Evolutionary conservation across 2,113 vertebrate genomes (phyloP), one percentile per base, ranked within the genome.

Genomic region (Zosterops hypoxanthus): DNA sequence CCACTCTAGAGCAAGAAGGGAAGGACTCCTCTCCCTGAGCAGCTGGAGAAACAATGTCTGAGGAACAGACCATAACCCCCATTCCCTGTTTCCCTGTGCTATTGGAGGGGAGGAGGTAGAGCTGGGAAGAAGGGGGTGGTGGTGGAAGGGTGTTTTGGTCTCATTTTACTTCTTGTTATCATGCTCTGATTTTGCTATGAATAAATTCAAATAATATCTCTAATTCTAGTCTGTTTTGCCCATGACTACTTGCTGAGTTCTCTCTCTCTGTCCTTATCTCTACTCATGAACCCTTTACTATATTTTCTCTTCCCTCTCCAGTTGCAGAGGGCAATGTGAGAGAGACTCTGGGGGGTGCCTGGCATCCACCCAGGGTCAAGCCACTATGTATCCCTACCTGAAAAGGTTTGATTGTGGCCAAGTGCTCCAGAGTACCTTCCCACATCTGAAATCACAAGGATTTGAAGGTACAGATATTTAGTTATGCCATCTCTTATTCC

Each of bases 141-240:
- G 5, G 9, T 4, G 14, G 2, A 65, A 75, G 5, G 3, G 4
- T 3, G 20, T 39, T 41, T 20, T 24, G 9, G 12, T 20, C n/a
- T 50, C 31, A 13, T 57, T 66, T 50, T 42, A 34, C 20, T 42
- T 66, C 42, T 29, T 34, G 11, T 50, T 49, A 50, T 3, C 25
- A 34, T 76, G 13, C 8, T 76, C 34, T 34, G 12, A 66, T 57
- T 50, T 11, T 50, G 16, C 8, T 34, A 26, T 11, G 21, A 42
- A 57, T 34, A 76, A 34, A 50, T 57, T 21, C 3, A 25, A 17
- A 42, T 29, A 65, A 29, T 21, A 16, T 8, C 60, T 34, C 16
- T 21, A n/a, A 24, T 49, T 64, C 4, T 15, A 46, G 14, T 33
- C 41, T 73, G 23, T 28, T 85, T 50, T 42, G 16, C 3, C 16